Conservation (phyloP, 2,797 vertebrate species). For the Taeniopygia guttata region DNA sequence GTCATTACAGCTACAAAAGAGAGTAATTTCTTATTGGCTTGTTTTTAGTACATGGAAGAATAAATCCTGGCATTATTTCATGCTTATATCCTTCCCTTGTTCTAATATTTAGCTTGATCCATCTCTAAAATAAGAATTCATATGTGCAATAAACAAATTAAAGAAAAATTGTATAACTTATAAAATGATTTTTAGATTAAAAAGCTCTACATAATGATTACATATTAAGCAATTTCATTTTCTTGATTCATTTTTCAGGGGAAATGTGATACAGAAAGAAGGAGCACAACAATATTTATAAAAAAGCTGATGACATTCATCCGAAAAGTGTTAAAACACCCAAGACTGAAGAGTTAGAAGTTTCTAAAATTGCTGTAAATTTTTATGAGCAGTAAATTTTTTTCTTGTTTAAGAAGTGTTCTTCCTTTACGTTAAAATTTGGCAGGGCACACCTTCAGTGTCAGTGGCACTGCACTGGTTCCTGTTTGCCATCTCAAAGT, state of each 20-base stretch:
- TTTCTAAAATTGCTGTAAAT: not conserved
- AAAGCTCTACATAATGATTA: not conserved
- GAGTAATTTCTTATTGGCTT: not conserved
- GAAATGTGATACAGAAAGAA: slow-evolving; percentile 58
- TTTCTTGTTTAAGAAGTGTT: not conserved
- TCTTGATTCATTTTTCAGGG: slow-evolving; percentile 57
- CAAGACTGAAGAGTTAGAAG: not conserved
- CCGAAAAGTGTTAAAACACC: not conserved
- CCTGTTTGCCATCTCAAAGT: fast-evolving
- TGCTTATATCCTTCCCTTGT: not conserved
- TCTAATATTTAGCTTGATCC: not conserved
- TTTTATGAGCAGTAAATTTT: not conserved
- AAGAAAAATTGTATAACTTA: fast-evolving
- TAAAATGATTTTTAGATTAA: not conserved
- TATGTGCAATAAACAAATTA: not conserved
- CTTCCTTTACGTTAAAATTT: not conserved
- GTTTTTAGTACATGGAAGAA: not conserved
- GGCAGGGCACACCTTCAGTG: not conserved
- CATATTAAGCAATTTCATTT: not conserved
- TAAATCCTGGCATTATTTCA: not conserved
- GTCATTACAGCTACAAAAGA: not conserved
- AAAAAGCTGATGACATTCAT: slow-evolving; percentile 13
- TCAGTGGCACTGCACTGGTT: not conserved
- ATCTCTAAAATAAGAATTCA: not conserved
- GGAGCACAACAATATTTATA: slow-evolving; percentile 36